Conservation (phyloP, 2,797 vertebrate genomes). For the Danio tinwini region DNA sequence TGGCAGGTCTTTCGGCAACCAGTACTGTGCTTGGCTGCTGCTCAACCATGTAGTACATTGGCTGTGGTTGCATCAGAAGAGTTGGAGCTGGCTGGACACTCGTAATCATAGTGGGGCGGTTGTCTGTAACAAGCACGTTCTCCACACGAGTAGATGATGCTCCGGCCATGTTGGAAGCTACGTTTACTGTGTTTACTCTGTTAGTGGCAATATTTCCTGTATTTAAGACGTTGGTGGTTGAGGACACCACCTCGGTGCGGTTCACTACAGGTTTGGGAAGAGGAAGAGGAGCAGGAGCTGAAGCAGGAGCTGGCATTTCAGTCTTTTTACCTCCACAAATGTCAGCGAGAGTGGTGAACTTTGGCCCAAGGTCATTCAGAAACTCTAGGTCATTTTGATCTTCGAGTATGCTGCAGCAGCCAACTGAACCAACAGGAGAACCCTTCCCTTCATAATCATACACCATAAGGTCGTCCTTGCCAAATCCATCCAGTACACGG, state of each 20-base stretch:
- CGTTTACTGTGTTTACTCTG: slow-evolving; percentile 26
- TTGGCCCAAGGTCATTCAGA: slow-evolving; percentile 87
- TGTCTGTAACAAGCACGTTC: slow-evolving; percentile 41
- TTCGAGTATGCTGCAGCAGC: slow-evolving; percentile 86
- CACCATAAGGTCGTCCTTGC: slow-evolving; percentile 77
- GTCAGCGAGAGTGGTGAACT: slow-evolving; percentile 92
- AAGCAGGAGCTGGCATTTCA: slow-evolving; percentile 41
- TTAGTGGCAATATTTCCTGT: slow-evolving; percentile 13
- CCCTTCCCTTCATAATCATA: slow-evolving; percentile 83
- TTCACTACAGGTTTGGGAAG: slow-evolving; percentile 40
- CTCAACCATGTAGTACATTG: slow-evolving; percentile 79
- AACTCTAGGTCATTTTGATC: slow-evolving; percentile 81
- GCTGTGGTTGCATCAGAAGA: slow-evolving; percentile 66
- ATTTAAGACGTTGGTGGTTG: slow-evolving; percentile 61
- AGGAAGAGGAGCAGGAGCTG: slow-evolving; percentile 35
- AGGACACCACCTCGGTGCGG: slow-evolving; percentile 55
- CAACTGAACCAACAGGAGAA: slow-evolving; percentile 83
- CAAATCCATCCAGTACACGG: slow-evolving; percentile 65
- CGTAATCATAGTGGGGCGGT: slow-evolving; percentile 25
- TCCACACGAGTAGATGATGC: slow-evolving; percentile 29
- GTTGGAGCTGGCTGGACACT: slow-evolving; percentile 63
- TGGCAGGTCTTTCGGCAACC: slow-evolving; percentile 76
- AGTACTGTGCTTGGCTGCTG: slow-evolving; percentile 83
- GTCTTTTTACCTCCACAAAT: slow-evolving; percentile 78
- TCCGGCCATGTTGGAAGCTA: background rate